Conservation (phyloP, 2,113 vertebrate genomes). For the Oxygymnocypris stewartii region DNA sequence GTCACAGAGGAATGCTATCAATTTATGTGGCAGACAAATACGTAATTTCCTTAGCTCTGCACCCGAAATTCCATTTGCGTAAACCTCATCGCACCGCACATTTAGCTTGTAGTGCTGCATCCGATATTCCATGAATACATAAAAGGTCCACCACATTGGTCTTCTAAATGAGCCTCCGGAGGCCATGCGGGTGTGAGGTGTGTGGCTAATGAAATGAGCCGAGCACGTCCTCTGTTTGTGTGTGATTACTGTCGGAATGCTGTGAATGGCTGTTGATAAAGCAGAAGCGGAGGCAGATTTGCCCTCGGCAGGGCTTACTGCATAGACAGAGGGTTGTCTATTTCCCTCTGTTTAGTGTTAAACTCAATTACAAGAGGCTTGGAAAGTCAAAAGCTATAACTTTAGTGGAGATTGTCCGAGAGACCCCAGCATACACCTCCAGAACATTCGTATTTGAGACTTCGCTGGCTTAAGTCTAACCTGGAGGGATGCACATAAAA, state of each 20-base stretch:
- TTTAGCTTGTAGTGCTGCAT: constrained; percentile 23
- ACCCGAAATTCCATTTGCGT: not conserved
- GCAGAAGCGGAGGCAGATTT: constrained; percentile 1
- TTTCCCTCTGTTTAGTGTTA: constrained; percentile 6
- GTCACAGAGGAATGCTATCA: constrained; percentile 23
- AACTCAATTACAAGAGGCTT: not conserved
- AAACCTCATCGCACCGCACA: constrained; percentile 25
- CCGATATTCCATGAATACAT: constrained; percentile 36
- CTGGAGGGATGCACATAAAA: not conserved
- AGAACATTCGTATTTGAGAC: not conserved
- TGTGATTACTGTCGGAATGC: constrained; percentile 30
- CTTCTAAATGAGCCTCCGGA: constrained; percentile 48
- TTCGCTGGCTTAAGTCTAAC: not conserved
- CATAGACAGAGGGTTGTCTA: not conserved
- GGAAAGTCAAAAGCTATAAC: not conserved
- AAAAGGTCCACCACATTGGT: constrained; percentile 40
- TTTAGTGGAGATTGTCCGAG: not conserved
- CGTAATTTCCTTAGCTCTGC: not conserved
- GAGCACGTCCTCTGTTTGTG: constrained; percentile 12
- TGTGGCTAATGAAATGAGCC: constrained; percentile 50
- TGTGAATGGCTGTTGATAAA: constrained; percentile 39
- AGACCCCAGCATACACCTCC: not conserved
- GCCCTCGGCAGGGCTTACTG: not conserved
- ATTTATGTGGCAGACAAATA: not conserved
- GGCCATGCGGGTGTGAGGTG: constrained; percentile 9